Evolutionary conservation across 2,113 vertebrate genomes (phyloP).

Genomic region (Puma concolor): DNA sequence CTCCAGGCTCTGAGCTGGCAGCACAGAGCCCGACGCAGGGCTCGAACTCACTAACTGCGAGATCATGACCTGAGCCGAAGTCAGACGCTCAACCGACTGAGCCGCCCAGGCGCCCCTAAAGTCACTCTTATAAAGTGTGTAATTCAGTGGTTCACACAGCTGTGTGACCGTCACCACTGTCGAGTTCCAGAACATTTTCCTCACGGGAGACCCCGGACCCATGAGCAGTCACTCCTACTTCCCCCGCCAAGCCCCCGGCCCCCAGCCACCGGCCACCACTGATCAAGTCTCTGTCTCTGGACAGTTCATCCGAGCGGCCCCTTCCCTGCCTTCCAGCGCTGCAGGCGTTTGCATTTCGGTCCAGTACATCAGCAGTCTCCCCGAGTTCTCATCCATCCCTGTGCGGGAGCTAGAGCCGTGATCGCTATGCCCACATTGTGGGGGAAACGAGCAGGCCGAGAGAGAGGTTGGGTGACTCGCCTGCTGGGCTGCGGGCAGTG

Average conservation of each 20-base stretch:
- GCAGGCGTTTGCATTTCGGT: no score
- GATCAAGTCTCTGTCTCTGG: not conserved
- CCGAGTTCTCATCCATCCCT: not conserved
- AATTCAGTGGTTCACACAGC: not conserved
- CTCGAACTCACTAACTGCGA: no score
- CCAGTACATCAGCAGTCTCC: no score
- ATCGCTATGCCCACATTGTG: rapidly evolving
- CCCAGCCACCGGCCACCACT: not conserved
- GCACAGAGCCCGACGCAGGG: no score
- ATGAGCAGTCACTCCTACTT: rapidly evolving
- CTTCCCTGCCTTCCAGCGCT: not conserved
- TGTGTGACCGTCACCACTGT: not conserved
- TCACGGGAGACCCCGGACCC: not conserved
- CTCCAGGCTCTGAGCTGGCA: no score
- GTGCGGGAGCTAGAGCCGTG: not conserved
- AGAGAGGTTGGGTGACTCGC: not conserved
- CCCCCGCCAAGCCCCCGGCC: no score
- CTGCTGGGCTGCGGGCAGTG: no score
- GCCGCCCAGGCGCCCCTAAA: not conserved
- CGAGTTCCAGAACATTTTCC: not conserved
- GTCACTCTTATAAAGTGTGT: not conserved
- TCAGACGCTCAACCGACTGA: no score
- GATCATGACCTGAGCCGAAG: no score
- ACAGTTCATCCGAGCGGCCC: not conserved
- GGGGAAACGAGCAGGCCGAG: not conserved